These are phyloP conservation scores for Drosophila ambigua DNA, from an alignment of 1,140 invertebrate genomes.

Conservation along the genomic window DNA sequence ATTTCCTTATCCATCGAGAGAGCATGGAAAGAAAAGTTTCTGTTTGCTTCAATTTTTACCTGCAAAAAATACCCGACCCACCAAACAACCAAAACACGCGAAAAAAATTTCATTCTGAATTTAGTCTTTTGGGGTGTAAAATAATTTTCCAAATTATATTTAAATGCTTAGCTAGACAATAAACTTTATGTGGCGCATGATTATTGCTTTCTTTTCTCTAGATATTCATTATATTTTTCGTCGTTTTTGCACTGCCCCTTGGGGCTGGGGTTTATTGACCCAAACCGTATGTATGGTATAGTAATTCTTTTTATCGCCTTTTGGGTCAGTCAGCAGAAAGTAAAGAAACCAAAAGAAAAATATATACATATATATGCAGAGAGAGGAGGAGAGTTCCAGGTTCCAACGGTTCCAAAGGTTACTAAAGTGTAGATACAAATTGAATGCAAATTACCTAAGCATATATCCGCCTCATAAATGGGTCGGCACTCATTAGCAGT, in stretches of 20 bases:
- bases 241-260: conserved; percentile 33
- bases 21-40: too few species aligned
- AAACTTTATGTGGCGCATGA: conserved; percentile 28
- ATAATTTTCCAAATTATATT: conserved; percentile 13
- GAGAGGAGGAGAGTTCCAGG: conserved; percentile 21
- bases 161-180: conserved; percentile 43
- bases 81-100: background rate
- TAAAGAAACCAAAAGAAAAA: conserved; percentile 25
- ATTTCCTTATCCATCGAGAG: too few species aligned
- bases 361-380: conserved; percentile 22
- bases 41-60: background rate
- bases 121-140: conserved; percentile 1
- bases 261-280: conserved; percentile 49
- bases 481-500: conserved; percentile 44
- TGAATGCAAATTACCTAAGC: conserved; percentile 61
- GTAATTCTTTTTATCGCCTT: conserved; percentile 48
- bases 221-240: conserved; percentile 29
- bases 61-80: background rate
- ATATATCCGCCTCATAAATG: conserved; percentile 57
- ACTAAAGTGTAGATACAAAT: conserved; percentile 27
- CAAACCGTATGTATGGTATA: conserved; percentile 28
- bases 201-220: conserved; percentile 26
- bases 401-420: conserved; percentile 47
- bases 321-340: conserved; percentile 49
- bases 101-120: conserved; percentile 33